These are phyloP conservation scores for Eutolmus rufibarbis DNA, from an alignment of 2,888 invertebrate genomes.

Conservation along the genomic window DNA sequence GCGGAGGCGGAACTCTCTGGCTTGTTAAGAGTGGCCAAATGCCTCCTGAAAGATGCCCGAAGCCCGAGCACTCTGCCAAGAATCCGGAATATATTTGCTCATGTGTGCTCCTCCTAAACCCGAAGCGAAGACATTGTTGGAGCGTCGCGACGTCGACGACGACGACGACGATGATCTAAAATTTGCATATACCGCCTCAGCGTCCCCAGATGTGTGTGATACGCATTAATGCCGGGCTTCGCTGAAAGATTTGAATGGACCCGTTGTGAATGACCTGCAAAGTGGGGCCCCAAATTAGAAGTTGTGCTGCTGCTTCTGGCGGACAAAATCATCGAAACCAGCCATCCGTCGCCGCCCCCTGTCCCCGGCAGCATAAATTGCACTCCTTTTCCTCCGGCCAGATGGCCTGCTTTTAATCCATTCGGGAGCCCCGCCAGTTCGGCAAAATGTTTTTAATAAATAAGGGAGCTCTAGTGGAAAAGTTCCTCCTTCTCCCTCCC, in stretches of 20 bases:
- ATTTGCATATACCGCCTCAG: constrained; percentile 5
- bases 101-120: neutral
- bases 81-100: constrained; percentile 25
- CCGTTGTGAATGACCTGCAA: constrained; percentile 35
- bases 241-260: constrained; percentile 33
- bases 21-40: constrained; percentile 37
- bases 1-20: neutral
- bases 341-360: neutral
- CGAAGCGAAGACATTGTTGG: neutral
- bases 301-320: neutral
- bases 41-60: constrained; percentile 16
- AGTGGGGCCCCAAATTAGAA: neutral
- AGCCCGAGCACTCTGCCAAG: constrained; percentile 19
- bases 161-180: constrained; percentile 36
- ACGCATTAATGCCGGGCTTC: constrained; percentile 1
- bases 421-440: neutral
- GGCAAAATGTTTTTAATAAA: neutral
- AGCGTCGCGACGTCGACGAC: constrained; percentile 28
- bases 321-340: neutral
- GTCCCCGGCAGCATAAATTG: neutral
- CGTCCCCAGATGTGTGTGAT: constrained; percentile 31
- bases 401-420: constrained; percentile 4
- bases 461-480: constrained; percentile 5
- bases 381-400: neutral
- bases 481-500: neutral